Conservation (phyloP, 1,140 invertebrate species). For the Temnothorax curvispinosus region DNA sequence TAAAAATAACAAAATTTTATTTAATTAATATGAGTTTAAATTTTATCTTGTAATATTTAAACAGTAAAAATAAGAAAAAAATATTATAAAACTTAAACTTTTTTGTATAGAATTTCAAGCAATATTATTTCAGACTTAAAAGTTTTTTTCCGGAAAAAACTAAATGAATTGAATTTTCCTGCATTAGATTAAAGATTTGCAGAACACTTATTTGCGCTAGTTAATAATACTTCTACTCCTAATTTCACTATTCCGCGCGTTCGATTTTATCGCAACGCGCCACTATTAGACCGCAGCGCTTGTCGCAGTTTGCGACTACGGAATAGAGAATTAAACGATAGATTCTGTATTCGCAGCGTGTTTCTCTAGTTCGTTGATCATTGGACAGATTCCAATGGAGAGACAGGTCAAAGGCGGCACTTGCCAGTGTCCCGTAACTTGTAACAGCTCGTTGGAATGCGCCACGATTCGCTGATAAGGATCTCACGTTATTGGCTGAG, state of each 20-base stretch:
- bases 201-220: conserved; percentile 8
- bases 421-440: conserved; percentile 48
- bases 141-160: not conserved
- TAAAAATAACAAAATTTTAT: too few species aligned
- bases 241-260: conserved; percentile 36
- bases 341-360: conserved; percentile 59
- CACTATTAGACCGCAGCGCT: conserved; percentile 16
- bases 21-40: too few species aligned
- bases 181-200: not conserved
- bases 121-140: not conserved
- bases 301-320: conserved; percentile 12
- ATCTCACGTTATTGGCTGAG: conserved; percentile 63
- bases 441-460: conserved; percentile 68
- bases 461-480: conserved; percentile 58
- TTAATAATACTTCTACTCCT: conserved; percentile 26
- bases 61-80: too few species aligned
- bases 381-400: conserved; percentile 65
- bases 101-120: not conserved
- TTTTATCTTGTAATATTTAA: too few species aligned
- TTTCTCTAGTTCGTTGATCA: conserved; percentile 29
- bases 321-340: conserved; percentile 42
- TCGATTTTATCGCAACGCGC: not conserved
- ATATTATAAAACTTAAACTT: conserved; percentile 6
- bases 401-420: conserved; percentile 66
- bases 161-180: not conserved